Percentiles rank a stretch among this genome's conserved stretches.
Conservation (phyloP, 2,797 vertebrate species). For the Lutjanus argentimaculatus region DNA sequence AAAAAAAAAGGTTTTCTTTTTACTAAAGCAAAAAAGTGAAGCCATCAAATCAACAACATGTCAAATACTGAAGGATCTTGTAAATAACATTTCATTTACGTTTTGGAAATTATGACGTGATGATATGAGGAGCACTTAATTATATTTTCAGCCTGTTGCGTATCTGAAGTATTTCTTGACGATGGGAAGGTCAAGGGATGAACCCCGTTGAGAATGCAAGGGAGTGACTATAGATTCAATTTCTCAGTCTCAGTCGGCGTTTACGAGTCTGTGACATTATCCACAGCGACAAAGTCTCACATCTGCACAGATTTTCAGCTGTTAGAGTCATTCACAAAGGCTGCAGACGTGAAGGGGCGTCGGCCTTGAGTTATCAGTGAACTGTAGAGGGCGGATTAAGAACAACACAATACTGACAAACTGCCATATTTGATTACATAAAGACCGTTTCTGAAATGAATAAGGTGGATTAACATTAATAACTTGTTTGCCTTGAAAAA, state of each 20-base stretch:
- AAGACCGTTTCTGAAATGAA: conserved; percentile 1
- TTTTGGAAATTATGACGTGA: neutral
- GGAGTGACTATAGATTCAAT: conserved; percentile 68
- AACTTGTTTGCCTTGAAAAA: neutral
- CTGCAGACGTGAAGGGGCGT: conserved; percentile 32
- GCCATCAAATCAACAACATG: neutral
- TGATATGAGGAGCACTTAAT: neutral
- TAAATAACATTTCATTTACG: neutral
- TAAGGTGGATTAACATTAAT: conserved; percentile 1
- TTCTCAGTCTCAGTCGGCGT: conserved; percentile 61
- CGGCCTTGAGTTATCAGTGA: conserved; percentile 58
- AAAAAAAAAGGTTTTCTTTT: neutral
- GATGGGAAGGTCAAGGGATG: conserved; percentile 55
- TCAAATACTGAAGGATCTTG: neutral
- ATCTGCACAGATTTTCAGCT: conserved; percentile 80
- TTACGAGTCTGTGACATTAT: conserved; percentile 78
- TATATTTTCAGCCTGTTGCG: neutral
- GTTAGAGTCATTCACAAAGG: conserved; percentile 70
- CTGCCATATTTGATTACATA: neutral
- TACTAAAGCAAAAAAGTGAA: neutral
- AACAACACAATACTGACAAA: conserved; percentile 15
- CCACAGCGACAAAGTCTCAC: conserved; percentile 74
- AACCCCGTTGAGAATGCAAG: conserved; percentile 56
- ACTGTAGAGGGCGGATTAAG: conserved; percentile 38
- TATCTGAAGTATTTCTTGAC: conserved; percentile 41